Conservation (phyloP, 2,113 vertebrate species). For the Coreoperca whiteheadi region DNA sequence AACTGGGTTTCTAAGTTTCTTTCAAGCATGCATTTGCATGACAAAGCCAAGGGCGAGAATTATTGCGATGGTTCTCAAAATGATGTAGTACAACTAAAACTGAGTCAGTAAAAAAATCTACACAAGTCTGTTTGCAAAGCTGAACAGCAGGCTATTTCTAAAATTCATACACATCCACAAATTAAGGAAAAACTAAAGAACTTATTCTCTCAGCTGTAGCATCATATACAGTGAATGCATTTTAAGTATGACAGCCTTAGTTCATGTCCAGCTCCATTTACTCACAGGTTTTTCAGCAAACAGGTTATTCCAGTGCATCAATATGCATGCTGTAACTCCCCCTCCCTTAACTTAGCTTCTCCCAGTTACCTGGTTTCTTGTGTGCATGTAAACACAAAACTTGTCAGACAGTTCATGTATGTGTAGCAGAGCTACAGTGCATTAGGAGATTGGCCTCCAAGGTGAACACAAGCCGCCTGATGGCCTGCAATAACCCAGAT, state of each 20-base stretch:
- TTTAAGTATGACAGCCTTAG: neutral
- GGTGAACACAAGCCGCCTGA: constrained; percentile 35
- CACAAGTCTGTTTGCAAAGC: neutral
- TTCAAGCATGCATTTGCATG: neutral
- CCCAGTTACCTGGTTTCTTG: constrained; percentile 4
- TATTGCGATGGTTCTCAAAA: neutral
- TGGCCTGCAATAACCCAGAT: constrained; percentile 72
- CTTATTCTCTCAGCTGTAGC: neutral
- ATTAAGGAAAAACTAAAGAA: neutral
- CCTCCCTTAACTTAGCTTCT: neutral
- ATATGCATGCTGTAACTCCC: neutral
- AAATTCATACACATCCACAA: neutral
- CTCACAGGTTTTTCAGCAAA: neutral
- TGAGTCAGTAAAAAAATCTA: neutral
- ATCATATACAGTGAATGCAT: neutral
- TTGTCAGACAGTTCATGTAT: constrained; percentile 4
- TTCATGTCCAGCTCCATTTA: neutral
- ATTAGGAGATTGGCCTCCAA: constrained; percentile 42
- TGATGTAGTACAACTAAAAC: neutral
- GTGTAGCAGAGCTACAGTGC: constrained; percentile 20
- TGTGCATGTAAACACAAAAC: constrained; percentile 24
- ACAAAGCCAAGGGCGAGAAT: neutral
- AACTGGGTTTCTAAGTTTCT: neutral
- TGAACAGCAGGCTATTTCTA: neutral
- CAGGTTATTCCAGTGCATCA: neutral